Base-by-base conservation (phyloP, 2,888 invertebrate species). In the Pilophorus perplexus region DNA sequence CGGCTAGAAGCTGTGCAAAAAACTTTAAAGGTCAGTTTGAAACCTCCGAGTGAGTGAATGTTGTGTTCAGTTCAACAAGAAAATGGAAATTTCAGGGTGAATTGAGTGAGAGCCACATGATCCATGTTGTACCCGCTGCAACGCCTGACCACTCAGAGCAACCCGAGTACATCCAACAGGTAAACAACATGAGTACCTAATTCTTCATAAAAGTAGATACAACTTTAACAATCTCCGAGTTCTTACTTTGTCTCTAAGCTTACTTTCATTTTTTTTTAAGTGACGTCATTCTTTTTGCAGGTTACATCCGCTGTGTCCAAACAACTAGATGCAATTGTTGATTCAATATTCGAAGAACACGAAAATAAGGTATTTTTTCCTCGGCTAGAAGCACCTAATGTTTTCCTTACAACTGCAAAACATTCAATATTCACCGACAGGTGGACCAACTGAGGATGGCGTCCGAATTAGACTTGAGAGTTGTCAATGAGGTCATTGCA, bases 21-120 rank as follows among this genome's bases (percentile, higher is more conserved):
- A 72, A 87, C 88, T 73, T 80, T 90, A 12, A 86, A 86, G 81
- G 86, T 86, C 16, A 10, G 20, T 33, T 12, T n/a, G 72, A 70
- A 18, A 16, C 27, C 14, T 14, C 27, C 38, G 8, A n/a, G n/a
- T n/a, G n/a, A n/a, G n/a, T n/a, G n/a, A n/a, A n/a, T n/a, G n/a
- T n/a, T n/a, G n/a, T n/a, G n/a, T n/a, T n/a, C n/a, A n/a, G n/a
- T n/a, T n/a, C n/a, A n/a, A n/a, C n/a, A n/a, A n/a, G n/a, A n/a
- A n/a, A n/a, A n/a, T n/a, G n/a, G n/a, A n/a, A 3, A 10, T 52
- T 54, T 68, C 37, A 87, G 85, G 82, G 82, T 73, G 87, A 88
- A 76, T 78, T 90, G 18, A 82, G 83, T 69, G 88, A 88, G 74
- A 87, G 87, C 73, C 88, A 89, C 76, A 84, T 89, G 72, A 84